Evolutionary conservation across 2,888 invertebrate species (phyloP).

Genomic region (Philereme transversata): DNA sequence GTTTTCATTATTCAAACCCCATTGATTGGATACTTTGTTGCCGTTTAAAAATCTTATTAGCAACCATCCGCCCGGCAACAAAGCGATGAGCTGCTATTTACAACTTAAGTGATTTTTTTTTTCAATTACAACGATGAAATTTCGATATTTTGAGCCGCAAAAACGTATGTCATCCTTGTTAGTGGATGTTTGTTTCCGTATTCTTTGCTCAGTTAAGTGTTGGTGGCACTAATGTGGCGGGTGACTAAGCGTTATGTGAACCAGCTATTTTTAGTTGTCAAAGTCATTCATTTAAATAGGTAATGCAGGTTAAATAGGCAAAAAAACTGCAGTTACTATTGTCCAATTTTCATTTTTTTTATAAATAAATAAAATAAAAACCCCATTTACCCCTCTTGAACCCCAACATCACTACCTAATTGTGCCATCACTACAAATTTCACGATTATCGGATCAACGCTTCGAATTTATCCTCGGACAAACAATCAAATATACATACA

Average conservation of each 20-base stretch:
- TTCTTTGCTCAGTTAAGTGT: constrained; percentile 45
- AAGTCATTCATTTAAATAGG: no score
- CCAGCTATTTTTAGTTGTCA: constrained; percentile 6
- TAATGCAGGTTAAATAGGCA: no score
- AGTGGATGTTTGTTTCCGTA: constrained; percentile 70
- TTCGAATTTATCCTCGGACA: no score
- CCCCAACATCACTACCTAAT: no score
- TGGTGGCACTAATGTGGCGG: constrained; percentile 61
- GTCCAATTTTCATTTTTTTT: no score
- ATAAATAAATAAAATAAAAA: no score
- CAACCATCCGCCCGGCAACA: constrained; percentile 72
- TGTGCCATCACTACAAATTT: no score
- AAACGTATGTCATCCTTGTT: constrained; percentile 81
- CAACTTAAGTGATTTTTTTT: constrained; percentile 81
- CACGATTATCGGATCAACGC: no score
- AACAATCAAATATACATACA: no score
- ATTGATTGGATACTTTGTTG: constrained; percentile 84
- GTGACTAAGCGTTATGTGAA: constrained; percentile 48
- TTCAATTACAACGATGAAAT: constrained; percentile 79
- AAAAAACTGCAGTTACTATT: no score
- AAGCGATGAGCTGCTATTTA: constrained; percentile 69
- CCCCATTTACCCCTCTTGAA: no score
- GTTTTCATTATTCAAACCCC: constrained; percentile 83
- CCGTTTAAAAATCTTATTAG: constrained; percentile 84
- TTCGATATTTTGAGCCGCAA: constrained; percentile 56